These are phyloP conservation scores for Plebejus anna DNA, from an alignment of 2,888 invertebrate genomes.

Conservation along the genomic window DNA sequence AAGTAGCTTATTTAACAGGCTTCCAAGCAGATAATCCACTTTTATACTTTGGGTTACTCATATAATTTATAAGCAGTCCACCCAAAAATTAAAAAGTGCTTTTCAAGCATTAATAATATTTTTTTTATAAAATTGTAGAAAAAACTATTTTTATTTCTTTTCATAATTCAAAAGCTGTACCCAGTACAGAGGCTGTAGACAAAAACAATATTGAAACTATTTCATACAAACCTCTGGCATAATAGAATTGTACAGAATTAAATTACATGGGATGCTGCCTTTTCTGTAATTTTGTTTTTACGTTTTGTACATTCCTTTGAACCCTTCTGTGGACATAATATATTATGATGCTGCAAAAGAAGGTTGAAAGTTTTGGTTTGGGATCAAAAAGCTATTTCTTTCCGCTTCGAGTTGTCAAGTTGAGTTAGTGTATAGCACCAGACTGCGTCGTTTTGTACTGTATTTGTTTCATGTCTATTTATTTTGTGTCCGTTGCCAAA, in stretches of 20 bases:
- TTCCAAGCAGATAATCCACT: no score
- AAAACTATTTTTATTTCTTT: no score
- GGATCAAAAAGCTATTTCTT: slow-evolving; percentile 66
- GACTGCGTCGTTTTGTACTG: slow-evolving; percentile 45
- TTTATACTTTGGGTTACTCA: no score
- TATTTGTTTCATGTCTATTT: slow-evolving; percentile 14
- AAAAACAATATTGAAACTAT: background rate
- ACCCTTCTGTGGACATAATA: slow-evolving; percentile 32
- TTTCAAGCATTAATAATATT: no score
- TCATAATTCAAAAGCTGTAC: background rate
- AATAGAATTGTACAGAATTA: background rate
- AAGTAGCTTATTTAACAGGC: background rate
- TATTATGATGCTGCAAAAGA: slow-evolving; percentile 39
- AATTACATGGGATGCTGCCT: slow-evolving; percentile 7
- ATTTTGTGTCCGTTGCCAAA: slow-evolving; percentile 6
- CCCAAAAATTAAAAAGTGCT: no score
- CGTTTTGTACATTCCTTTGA: slow-evolving; percentile 28
- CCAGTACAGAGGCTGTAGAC: background rate
- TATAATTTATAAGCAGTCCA: no score
- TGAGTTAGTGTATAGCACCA: slow-evolving; percentile 64
- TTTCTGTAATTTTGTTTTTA: background rate
- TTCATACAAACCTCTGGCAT: background rate
- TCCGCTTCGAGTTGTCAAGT: slow-evolving; percentile 62
- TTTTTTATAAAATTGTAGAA: no score
- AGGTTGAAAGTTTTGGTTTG: slow-evolving; percentile 45